These are phyloP conservation scores for Steatocranus sp. DNA, from an alignment of 2,797 vertebrate genomes.

Conservation along the genomic window DNA sequence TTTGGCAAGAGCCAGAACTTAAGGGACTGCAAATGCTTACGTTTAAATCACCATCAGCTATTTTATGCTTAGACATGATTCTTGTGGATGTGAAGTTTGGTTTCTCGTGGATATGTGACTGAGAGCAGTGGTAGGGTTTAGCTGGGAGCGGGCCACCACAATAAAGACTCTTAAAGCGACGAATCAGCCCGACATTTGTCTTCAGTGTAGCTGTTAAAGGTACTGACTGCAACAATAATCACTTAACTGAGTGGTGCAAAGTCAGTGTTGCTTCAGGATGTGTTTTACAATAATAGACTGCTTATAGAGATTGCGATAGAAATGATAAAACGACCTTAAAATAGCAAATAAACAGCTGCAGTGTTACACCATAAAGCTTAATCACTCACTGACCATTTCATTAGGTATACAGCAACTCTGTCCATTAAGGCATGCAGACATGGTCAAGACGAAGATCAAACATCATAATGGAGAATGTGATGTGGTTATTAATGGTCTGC, in stretches of 20 bases:
- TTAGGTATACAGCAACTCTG: background rate
- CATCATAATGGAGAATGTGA: too few species aligned
- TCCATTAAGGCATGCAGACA: background rate
- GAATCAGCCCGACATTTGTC: background rate
- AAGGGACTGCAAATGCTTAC: background rate
- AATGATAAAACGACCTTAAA: rapidly evolving
- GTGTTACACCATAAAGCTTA: background rate
- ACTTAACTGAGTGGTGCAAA: background rate
- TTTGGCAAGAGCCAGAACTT: background rate
- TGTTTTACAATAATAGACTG: background rate
- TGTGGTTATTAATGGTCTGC: too few species aligned
- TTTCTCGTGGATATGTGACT: background rate
- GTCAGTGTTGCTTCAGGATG: background rate
- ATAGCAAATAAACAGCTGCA: background rate
- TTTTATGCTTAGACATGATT: background rate
- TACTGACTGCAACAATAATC: background rate
- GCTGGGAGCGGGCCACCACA: background rate
- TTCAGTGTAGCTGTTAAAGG: background rate
- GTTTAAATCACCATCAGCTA: background rate
- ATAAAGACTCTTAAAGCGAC: background rate
- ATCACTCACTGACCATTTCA: background rate
- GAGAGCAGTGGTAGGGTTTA: background rate
- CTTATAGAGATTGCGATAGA: background rate
- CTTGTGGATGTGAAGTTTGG: background rate
- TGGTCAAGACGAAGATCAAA: rapidly evolving